Evolutionary conservation across 2,888 invertebrate genomes (phyloP), one percentile per base, ranked within the genome.

Genomic region (Eurytoma adleriae): DNA sequence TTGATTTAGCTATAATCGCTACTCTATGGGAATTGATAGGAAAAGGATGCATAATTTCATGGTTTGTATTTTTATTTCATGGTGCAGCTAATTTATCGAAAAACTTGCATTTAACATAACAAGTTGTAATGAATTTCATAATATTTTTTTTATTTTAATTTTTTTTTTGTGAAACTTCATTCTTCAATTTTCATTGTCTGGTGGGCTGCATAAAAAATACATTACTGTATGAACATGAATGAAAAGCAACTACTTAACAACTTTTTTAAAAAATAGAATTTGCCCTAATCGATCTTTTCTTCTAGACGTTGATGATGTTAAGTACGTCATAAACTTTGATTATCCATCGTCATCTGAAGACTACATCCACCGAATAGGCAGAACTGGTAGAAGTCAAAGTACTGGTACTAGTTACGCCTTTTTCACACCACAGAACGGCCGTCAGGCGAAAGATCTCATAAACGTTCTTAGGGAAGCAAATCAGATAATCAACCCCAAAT

Each of bases 291-390:
- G 16, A 61, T 27, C 81, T 77, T 82, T 86, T 64, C 85, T 84
- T 88, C 88, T 93, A 98, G 98, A 98, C 94, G 98, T 98, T 89
- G 97, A 97, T 91, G 98, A 98, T 90, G 97, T 98, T 88, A 97
- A 97, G 92, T 97, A 96, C 92, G 98, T 98, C 85, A 96, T 98
- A 91, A 98, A 98, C 93, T 98, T 96, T 93, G 98, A 98, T 92
- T 98, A 97, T 92, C 98, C 98, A 78, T 96, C 96, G 91, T 97
- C 96, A 81, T 97, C 97, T 76, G 98, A 98, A 91, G 98, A 98
- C 92, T 98, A 98, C 91, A 97, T 98, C 88, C 98, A 98, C 92
- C 95, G 98, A 83, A 98, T 98, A 91, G 98, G 98, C 79, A 95
- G 98, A 87, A 98, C 98, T 61, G 98, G 97, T 73, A 94, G 98